A percentile compares a stretch with the other conserved stretches of the same genome.
phyloP scores from a whole-genome alignment of 2,113 vertebrate genomes.

The Myotis brandtii region DNA sequence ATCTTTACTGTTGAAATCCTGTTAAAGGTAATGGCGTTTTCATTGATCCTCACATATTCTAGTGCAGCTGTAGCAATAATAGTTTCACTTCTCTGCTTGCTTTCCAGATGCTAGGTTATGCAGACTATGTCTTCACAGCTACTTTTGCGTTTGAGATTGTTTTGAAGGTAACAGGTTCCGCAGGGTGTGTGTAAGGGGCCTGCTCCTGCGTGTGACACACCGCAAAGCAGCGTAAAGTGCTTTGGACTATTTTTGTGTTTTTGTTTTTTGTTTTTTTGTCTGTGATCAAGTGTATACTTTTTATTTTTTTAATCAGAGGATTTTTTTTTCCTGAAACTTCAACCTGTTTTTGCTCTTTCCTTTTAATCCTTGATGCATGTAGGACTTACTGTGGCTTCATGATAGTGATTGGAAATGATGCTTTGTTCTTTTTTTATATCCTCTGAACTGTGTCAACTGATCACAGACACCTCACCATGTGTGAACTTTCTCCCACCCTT shows the following conservation, averaged over 20 bases:
- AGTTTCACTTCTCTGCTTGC: constrained; percentile 93
- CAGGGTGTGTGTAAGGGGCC: constrained; percentile 90
- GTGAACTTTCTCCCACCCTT: constrained; percentile 83
- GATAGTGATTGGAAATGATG: constrained; percentile 72
- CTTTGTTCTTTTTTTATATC: constrained; percentile 77
- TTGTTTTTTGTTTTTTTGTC: constrained; percentile 85
- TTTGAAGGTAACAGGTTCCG: constrained; percentile 96
- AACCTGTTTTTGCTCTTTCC: constrained; percentile 87
- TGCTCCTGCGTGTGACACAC: constrained; percentile 92
- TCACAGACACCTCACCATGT: constrained; percentile 76
- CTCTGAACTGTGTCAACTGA: constrained; percentile 75
- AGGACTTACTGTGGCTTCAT: constrained; percentile 81
- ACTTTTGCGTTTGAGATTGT: constrained; percentile 99
- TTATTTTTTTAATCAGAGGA: constrained; percentile 77
- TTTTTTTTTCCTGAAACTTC: constrained; percentile 81
- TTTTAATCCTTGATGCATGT: constrained; percentile 86
- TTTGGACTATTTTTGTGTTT: constrained; percentile 84
- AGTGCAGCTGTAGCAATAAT: constrained; percentile 91
- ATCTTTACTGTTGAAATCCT: constrained; percentile 99
- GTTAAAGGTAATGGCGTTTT: constrained; percentile 96
- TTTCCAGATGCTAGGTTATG: constrained; percentile 99
- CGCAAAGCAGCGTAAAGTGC: constrained; percentile 92
- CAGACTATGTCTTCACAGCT: constrained; percentile 99
- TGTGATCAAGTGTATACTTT: constrained; percentile 81
- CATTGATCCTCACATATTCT: constrained; percentile 80